phyloP scores from a whole-genome alignment of 2,888 invertebrate species.

The Eustalomyia histrio region DNA sequence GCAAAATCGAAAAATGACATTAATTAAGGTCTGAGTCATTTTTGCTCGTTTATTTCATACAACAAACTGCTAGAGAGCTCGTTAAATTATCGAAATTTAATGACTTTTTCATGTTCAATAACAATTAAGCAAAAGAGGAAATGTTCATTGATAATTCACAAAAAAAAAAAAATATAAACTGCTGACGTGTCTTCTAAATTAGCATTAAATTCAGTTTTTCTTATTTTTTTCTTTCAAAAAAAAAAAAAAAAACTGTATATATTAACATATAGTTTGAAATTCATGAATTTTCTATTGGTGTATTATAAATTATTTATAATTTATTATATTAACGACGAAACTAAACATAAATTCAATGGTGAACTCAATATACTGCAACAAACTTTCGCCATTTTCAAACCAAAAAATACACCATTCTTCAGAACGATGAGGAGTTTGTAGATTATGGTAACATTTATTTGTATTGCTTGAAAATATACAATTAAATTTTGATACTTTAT shows the following conservation, averaged over 20 bases:
- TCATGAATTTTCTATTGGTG: conserved; percentile 35
- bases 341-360: conserved; percentile 20
- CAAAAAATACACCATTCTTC: not conserved
- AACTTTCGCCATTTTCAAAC: conserved; percentile 57
- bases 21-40: conserved; percentile 59
- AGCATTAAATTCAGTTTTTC: conserved; percentile 49
- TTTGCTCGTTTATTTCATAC: conserved; percentile 33
- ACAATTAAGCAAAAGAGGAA: not conserved
- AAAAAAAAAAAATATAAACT: conserved; percentile 61
- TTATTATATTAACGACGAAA: conserved; percentile 41
- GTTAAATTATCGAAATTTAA: conserved; percentile 54
- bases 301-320: conserved; percentile 56
- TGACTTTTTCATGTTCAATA: conserved; percentile 37
- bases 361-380: conserved; percentile 2
- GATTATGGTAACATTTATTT: not conserved
- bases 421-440: not conserved
- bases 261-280: conserved; percentile 29
- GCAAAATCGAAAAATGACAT: conserved; percentile 48
- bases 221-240: not conserved
- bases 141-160: conserved; percentile 54
- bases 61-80: not conserved
- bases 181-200: conserved; percentile 64
- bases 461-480: not conserved
- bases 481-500: too few relatives aligned
- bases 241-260: conserved; percentile 23